Evolutionary conservation across 2,797 vertebrate species (phyloP).

Genomic region (Anolis apletophallus): DNA sequence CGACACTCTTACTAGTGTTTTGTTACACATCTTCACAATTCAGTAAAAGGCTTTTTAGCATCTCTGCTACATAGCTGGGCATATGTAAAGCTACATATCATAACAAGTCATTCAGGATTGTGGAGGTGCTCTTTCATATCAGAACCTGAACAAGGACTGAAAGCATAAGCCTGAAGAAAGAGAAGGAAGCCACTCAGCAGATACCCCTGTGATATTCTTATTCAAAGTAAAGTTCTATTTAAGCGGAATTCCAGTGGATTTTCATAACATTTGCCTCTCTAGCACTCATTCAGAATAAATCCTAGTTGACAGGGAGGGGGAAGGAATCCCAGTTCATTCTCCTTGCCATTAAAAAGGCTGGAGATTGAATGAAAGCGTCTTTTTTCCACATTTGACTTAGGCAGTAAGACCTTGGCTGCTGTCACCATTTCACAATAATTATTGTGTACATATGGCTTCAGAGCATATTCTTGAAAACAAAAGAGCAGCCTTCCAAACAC

Average conservation of each 20-base stretch:
- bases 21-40: no score
- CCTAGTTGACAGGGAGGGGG: not conserved
- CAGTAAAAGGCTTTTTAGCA: no score
- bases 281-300: not conserved
- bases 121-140: no score
- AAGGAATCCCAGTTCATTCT: not conserved
- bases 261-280: not conserved
- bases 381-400: not conserved
- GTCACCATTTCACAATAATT: not conserved
- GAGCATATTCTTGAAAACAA: not conserved
- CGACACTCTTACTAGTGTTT: no score
- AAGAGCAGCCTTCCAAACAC: constrained; percentile 59
- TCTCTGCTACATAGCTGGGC: no score
- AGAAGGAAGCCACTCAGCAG: not conserved
- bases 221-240: not conserved
- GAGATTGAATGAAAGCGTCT: not conserved
- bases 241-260: not conserved
- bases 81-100: no score
- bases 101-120: no score
- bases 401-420: not conserved
- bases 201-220: not conserved
- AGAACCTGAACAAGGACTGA: not conserved
- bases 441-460: not conserved
- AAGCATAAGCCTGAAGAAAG: not conserved
- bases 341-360: accelerated